Evolutionary conservation across 2,113 vertebrate genomes (phyloP), one percentile per base, ranked within the genome.

Genomic region (Emydocephalus ijimae): DNA sequence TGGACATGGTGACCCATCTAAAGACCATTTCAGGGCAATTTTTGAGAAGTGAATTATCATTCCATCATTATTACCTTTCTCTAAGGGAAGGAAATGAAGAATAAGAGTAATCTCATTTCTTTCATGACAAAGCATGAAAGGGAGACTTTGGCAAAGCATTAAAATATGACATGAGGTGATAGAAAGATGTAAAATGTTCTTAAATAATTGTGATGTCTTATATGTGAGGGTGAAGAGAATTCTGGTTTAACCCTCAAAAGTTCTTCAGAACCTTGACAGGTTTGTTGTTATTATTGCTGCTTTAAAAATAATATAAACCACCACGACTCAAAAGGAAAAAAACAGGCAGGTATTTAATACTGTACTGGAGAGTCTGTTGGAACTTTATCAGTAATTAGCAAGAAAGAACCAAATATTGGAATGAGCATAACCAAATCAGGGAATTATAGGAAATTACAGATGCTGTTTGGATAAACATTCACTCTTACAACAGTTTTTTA

Each of bases 11-110:
- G 74, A 81, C 34, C 34, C 34, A 43, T 43, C 92, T 92, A 92
- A 94, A 93, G 96, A 94, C 95, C 95, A 96, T 93, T 54, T 92
- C 56, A 14, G 52, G 8, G 5, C 23, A 0, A 0, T 54, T 90
- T 24, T 9, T 20, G 12, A 4, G 55, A 85, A 50, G 81, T 59
- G 50, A 21, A 87, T 90, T 43, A 2, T 12, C 43, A 64, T n/a
- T 90, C 74, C 64, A 6, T 11, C 1, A 0, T 59, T 0, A 0
- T 39, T 69, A 85, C 50, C 23, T 45, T 20, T 50, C 45, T 61
- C 48, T 6, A 12, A 90, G 45, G 50, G 43, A 52, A 86, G 57
- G 48, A 61, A 90, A 91, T 2, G 21, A 8, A 20, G n/a, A 55
- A 52, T 4, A 91, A 10, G 1, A 21, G 43, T 0, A 29, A 45